Conservation (phyloP, 1,140 invertebrate genomes). For the Drosophila sproati region DNA sequence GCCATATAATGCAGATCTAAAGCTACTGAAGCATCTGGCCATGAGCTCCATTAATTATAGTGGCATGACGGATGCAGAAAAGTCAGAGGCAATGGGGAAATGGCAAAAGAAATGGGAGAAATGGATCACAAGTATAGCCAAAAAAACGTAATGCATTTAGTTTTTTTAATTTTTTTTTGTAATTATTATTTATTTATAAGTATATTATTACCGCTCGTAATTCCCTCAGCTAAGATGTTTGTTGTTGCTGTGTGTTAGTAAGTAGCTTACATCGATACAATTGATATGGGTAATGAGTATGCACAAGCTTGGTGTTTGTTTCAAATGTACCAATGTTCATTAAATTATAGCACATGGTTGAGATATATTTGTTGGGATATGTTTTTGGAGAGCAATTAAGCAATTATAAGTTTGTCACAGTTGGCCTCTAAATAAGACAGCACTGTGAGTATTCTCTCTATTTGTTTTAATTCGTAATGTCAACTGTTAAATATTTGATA, state of each 20-base stretch:
- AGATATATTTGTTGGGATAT: slow-evolving; percentile 66
- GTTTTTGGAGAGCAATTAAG: slow-evolving; percentile 38
- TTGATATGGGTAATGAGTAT: slow-evolving; percentile 74
- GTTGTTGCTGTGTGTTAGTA: slow-evolving; percentile 21
- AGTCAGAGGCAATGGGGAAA: slow-evolving; percentile 46
- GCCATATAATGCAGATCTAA: slow-evolving; percentile 88
- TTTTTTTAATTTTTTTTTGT: slow-evolving; percentile 21
- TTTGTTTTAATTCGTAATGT: slow-evolving; percentile 2
- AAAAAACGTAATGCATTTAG: not conserved
- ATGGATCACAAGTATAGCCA: slow-evolving; percentile 54
- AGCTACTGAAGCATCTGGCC: slow-evolving; percentile 91
- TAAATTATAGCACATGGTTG: slow-evolving; percentile 50
- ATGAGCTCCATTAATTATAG: slow-evolving; percentile 90
- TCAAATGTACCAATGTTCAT: slow-evolving; percentile 21
- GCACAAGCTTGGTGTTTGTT: slow-evolving; percentile 58
- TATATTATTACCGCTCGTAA: slow-evolving; percentile 43
- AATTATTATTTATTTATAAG: slow-evolving; percentile 52
- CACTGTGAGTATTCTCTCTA: not conserved
- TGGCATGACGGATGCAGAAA: slow-evolving; percentile 57
- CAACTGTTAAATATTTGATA: slow-evolving; percentile 14
- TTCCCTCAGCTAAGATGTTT: slow-evolving; percentile 64
- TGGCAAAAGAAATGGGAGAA: slow-evolving; percentile 69
- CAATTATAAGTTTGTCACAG: slow-evolving; percentile 17
- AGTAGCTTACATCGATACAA: slow-evolving; percentile 69
- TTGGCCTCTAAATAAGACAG: not conserved